These are phyloP conservation scores for Nasonia giraulti DNA, from an alignment of 1,140 invertebrate genomes.

Conservation along the genomic window DNA sequence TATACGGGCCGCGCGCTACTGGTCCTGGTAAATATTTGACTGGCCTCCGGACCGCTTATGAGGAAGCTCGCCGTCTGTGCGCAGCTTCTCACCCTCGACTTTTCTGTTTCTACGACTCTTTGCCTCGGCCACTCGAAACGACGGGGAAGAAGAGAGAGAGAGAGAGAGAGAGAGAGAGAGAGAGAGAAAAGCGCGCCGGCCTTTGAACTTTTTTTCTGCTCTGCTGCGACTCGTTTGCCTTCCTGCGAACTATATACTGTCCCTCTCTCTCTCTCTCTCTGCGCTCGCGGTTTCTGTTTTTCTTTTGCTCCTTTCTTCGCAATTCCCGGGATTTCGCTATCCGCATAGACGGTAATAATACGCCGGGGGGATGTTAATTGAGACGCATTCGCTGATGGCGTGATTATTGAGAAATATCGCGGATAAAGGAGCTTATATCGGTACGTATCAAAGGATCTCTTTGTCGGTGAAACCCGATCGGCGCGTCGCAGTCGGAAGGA, in stretches of 20 bases:
- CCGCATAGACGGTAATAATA: not conserved
- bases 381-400: not conserved
- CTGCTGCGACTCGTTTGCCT: not conserved
- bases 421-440: not conserved
- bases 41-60: conserved; percentile 43
- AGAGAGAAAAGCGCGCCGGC: not conserved
- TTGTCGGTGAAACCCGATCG: not conserved
- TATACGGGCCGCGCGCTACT: not conserved
- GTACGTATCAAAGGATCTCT: not conserved
- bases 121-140: conserved; percentile 55
- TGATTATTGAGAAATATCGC: not conserved
- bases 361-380: not conserved
- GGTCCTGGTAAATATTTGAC: conserved; percentile 48
- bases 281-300: not conserved
- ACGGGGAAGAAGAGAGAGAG: conserved; percentile 18
- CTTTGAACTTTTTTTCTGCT: conserved; percentile 21
- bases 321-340: too few species aligned
- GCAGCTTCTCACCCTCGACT: conserved; percentile 12
- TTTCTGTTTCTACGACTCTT: conserved; percentile 58
- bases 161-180: too few species aligned
- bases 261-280: not conserved
- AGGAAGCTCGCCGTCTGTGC: conserved; percentile 40
- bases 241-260: not conserved
- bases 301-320: not conserved
- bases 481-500: not conserved